These are phyloP conservation scores for Mantis religiosa DNA, from an alignment of 2,888 invertebrate species.

Conservation along the genomic window DNA sequence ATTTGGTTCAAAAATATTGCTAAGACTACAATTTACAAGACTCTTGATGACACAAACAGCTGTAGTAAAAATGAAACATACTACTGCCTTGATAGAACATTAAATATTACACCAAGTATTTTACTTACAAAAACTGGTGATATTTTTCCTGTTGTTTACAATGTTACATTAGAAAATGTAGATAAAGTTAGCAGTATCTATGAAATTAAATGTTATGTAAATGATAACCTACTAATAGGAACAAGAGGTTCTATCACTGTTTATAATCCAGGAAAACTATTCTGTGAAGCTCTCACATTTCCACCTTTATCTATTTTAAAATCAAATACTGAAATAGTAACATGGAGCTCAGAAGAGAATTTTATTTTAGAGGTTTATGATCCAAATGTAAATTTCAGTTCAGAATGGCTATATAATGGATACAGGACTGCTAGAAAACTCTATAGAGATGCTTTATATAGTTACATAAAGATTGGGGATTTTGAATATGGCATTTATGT, in stretches of 20 bases:
- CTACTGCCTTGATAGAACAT: background rate
- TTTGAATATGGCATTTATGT: too few species aligned
- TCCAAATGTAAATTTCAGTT: background rate
- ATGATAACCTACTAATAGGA: background rate
- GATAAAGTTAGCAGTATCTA: background rate
- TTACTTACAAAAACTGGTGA: background rate
- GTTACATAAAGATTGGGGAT: too few species aligned
- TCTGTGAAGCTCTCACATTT: background rate
- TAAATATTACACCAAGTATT: background rate
- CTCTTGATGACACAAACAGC: background rate
- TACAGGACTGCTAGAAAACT: background rate
- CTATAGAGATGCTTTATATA: background rate
- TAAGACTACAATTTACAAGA: background rate
- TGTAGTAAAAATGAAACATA: background rate
- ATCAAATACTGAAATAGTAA: background rate
- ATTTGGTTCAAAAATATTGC: background rate
- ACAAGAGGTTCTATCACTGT: background rate
- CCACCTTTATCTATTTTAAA: background rate
- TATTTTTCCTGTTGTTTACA: background rate
- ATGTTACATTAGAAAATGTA: background rate
- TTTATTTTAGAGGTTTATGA: background rate
- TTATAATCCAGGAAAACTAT: background rate
- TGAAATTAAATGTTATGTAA: background rate
- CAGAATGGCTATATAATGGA: background rate
- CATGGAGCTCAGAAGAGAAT: background rate